Conservation (phyloP, 2,113 vertebrate species). For the Epinephelus lanceolatus region DNA sequence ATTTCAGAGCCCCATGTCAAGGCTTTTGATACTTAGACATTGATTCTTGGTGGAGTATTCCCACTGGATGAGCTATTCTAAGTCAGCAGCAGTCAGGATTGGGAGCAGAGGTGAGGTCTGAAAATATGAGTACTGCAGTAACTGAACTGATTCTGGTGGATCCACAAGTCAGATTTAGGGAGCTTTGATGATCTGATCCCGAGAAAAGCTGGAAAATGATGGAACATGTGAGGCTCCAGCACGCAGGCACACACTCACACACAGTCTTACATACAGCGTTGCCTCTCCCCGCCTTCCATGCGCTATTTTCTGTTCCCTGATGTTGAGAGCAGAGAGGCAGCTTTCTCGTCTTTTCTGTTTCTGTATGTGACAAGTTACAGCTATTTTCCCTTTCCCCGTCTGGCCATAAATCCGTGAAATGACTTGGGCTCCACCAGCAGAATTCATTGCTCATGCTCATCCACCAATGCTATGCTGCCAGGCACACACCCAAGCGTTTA, state of each 20-base stretch:
- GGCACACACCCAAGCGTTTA: conserved; percentile 17
- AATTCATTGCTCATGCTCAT: conserved; percentile 54
- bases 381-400: conserved; percentile 19
- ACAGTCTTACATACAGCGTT: neutral
- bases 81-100: neutral
- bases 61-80: neutral
- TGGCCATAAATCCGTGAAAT: conserved; percentile 68
- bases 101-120: conserved; percentile 9
- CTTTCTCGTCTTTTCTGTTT: conserved; percentile 18
- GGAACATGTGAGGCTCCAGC: conserved; percentile 8
- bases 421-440: conserved; percentile 49
- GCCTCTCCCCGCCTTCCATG: neutral
- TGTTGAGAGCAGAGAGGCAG: neutral
- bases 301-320: neutral
- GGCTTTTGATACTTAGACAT: neutral
- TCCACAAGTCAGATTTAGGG: conserved; percentile 8
- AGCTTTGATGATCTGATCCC: conserved; percentile 31
- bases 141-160: neutral
- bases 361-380: conserved; percentile 11
- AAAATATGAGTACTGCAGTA: neutral
- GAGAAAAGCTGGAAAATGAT: neutral
- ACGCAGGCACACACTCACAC: neutral
- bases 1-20: neutral
- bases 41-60: neutral
- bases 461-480: conserved; percentile 30